Percentiles rank a stretch among this genome's conserved stretches.
phyloP scores from a whole-genome alignment of 2,888 invertebrate genomes.

The Dinocampus coccinellae region DNA sequence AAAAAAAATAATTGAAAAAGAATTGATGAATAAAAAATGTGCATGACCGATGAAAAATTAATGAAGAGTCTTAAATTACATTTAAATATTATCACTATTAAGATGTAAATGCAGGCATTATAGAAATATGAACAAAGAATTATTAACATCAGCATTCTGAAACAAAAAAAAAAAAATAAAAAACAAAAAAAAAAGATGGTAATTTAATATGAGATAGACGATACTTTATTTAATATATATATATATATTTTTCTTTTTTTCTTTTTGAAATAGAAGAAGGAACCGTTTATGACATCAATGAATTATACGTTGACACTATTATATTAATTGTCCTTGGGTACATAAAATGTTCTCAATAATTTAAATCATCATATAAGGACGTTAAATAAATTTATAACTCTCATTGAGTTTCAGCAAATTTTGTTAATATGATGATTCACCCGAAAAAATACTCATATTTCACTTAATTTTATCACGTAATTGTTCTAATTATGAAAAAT shows the following conservation, averaged over 20 bases:
- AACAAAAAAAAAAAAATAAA: no score
- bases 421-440: constrained; percentile 19
- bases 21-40: no score
- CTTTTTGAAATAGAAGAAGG: neutral
- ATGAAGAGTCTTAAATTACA: neutral
- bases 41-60: neutral
- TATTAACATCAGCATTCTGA: neutral
- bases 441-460: constrained; percentile 17
- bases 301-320: neutral
- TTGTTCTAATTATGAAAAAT: constrained; percentile 22
- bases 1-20: neutral
- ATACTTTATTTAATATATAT: no score
- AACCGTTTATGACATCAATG: constrained; percentile 7
- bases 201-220: neutral
- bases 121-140: neutral
- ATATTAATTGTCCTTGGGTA: constrained; percentile 9
- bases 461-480: constrained; percentile 17
- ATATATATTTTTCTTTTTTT: no score
- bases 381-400: neutral
- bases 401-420: neutral
- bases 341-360: neutral
- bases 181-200: no score
- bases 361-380: neutral
- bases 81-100: neutral
- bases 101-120: neutral